Conservation (phyloP, 2,888 invertebrate species). For the Microlaimidae sp. region DNA sequence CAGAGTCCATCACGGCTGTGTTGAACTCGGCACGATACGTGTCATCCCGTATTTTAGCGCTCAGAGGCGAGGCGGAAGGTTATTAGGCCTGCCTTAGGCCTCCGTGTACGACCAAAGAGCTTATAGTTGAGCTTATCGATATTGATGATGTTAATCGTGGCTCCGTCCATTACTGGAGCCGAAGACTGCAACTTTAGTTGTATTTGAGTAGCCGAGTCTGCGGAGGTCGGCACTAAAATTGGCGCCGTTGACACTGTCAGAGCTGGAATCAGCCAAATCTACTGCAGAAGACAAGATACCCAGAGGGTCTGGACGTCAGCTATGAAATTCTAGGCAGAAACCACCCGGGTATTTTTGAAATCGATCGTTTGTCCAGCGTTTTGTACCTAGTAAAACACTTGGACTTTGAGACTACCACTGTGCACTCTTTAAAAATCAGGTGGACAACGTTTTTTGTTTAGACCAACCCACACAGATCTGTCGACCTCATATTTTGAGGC, state of each 20-base stretch:
- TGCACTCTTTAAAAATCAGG: not conserved
- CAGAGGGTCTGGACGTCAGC: not conserved
- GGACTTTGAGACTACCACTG: slow-evolving; percentile 68
- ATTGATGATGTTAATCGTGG: slow-evolving; percentile 56
- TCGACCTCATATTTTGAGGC: slow-evolving; percentile 14
- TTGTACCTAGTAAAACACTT: slow-evolving; percentile 66
- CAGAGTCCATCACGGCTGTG: slow-evolving; percentile 62
- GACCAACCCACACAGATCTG: not conserved
- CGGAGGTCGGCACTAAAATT: slow-evolving; percentile 40
- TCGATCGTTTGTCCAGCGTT: slow-evolving; percentile 63
- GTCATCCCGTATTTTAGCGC: slow-evolving; percentile 50
- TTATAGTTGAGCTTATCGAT: slow-evolving; percentile 9
- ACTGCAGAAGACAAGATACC: not conserved
- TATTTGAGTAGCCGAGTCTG: slow-evolving; percentile 48
- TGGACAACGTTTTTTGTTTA: not conserved
- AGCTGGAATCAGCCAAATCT: not conserved
- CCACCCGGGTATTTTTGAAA: slow-evolving; percentile 48
- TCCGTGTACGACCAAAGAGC: slow-evolving; percentile 53
- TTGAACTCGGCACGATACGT: slow-evolving; percentile 74
- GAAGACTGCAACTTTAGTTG: not conserved
- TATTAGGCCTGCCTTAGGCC: slow-evolving; percentile 65
- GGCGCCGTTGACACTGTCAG: slow-evolving; percentile 2
- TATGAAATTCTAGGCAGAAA: slow-evolving; percentile 13
- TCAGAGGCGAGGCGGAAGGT: slow-evolving; percentile 63
- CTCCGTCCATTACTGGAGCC: not conserved